Base-by-base conservation (phyloP, 92 coral and sea anemone species). In the Zoanthus sociatus region DNA sequence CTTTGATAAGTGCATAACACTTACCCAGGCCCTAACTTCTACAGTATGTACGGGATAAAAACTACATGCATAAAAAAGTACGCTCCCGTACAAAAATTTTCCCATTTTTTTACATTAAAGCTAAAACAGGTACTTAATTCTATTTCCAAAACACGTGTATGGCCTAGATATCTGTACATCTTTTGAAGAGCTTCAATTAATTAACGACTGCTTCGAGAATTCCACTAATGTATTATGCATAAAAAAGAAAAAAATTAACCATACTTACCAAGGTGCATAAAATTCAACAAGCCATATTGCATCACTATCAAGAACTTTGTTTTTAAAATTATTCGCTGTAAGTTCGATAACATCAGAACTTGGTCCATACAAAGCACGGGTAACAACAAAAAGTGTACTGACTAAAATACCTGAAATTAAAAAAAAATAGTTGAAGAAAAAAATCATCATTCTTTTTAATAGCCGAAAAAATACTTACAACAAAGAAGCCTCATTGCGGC, bases 231-330 rank as follows among this genome's bases (percentile, higher is more conserved):
- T 37, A 3, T 3, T 1, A 3, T 37, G 2, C 26, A 26, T 26
- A 26, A 26, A 26, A 26, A 26, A 37, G 3, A 37, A 50, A 17
- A n/a, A 31, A 17, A 3, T 7, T 70, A 6, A 47, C 10, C n/a
- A 50, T 6, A 83, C 96, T 81, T 89, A 96, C 99, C 99, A 96
- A 71, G 99, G 99, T 26, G 99, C 99, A 79, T 92, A 96, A 81
- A 96, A 96, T 89, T 96, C 99, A 73, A 96, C 94, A 82, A 96
- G 92, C 99, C 99, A 96, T 26, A 96, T 90, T 33, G 87, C 84
- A 48, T 96, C 99, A 72, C 98, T 96, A 78, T 95, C 92, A 78
- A 95, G 70, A 70, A 96, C 99, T 93, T 89, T 89, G 55, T 90
- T 73, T 50, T 88, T 94, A 86, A 96, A 96, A 88, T 95, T 96